Evolutionary conservation across 2,888 invertebrate genomes (phyloP), one percentile per base, ranked within the genome.

Genomic region (Frankliniella fusca): DNA sequence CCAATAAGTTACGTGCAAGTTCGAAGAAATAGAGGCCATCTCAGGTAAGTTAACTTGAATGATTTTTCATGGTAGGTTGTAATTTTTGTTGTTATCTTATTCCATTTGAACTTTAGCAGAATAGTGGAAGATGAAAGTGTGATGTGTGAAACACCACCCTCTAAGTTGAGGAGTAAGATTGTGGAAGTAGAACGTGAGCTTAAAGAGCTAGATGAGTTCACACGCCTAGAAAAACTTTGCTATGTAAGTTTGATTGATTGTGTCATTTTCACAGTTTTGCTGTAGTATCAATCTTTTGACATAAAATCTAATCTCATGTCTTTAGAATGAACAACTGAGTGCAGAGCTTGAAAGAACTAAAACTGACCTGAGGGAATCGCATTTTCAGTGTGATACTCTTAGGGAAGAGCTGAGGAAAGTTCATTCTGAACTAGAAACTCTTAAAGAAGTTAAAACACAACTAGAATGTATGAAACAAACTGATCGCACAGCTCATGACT

Each of bases 191-290:
- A 91, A 84, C 88, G 88, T 81, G 90, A 91, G 84, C 89, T 90
- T 0, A 87, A 89, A 84, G 90, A 91, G 82, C 88, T 93, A 23
- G 87, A 90, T 81, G 91, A 91, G 85, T 90, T 91, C 83, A 92
- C 92, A 1, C 89, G 90, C 82, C 87, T 92, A 84, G 93, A 93
- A 86, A 92, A 91, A 83, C 89, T 91, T 81, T 88, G 89, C 83
- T 85, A 88, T 10, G 70, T 76, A 27, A 76, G 70, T 76, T 61
- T 61, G 54, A 54, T 54, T 12, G 18, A 70, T 76, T 76, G 0
- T 76, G 23, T 7, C 54, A 11, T 15, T 20, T 15, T 7, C 0
- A 15, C 15, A 54, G 15, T 54, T 54, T 54, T 54, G 10, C 0
- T 76, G 27, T 11, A 10, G 8, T 11, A 12, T 15, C 5, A 54